Evolutionary conservation across 2,888 invertebrate species (phyloP).

Genomic region (Callimorpha dominula): DNA sequence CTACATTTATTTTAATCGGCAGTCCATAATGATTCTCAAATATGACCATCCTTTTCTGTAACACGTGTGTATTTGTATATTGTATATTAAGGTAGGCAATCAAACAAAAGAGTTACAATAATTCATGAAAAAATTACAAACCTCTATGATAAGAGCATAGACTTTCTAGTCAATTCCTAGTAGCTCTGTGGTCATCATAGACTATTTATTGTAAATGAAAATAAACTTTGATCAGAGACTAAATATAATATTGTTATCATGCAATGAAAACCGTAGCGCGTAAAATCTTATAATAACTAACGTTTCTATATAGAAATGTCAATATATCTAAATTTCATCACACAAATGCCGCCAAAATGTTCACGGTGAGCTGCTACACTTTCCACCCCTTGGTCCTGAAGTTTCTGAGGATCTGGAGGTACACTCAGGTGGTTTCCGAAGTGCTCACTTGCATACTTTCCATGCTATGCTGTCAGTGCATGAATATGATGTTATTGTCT

Average conservation of each 20-base stretch:
- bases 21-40: too few species aligned
- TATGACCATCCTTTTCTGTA: too few species aligned
- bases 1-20: too few species aligned
- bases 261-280: background rate
- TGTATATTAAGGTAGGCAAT: background rate
- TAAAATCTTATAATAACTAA: background rate
- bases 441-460: slow-evolving; percentile 52
- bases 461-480: slow-evolving; percentile 60
- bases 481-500: slow-evolving; percentile 39
- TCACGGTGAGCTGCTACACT: slow-evolving; percentile 59
- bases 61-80: background rate
- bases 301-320: background rate
- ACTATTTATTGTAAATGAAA: background rate
- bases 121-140: background rate
- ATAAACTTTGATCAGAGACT: background rate
- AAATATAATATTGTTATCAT: background rate
- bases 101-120: background rate
- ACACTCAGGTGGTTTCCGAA: slow-evolving; percentile 54
- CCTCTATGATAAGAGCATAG: background rate
- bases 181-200: background rate
- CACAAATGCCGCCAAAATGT: slow-evolving; percentile 50
- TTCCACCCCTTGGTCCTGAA: slow-evolving; percentile 54
- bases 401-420: slow-evolving; percentile 56
- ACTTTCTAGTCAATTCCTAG: background rate
- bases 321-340: background rate